Percentiles rank a stretch among this genome's conserved stretches.
Conservation (phyloP, 2,888 invertebrate genomes). For the Rhaphigaster nebulosa region DNA sequence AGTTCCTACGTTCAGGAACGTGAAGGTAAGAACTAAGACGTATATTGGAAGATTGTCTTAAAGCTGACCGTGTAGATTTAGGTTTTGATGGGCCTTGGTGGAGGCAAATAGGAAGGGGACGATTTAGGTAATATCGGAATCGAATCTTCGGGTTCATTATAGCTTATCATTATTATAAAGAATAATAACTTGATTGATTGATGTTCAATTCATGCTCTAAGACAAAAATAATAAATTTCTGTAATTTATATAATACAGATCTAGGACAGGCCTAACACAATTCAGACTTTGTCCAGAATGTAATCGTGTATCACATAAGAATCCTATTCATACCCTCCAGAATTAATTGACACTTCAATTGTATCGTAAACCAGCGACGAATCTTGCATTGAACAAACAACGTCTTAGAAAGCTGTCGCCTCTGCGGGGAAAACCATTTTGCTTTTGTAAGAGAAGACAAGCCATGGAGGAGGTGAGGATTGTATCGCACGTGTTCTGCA, state of each 20-base stretch:
- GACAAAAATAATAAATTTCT: too few species aligned
- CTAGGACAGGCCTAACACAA: not conserved
- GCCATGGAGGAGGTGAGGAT: not conserved
- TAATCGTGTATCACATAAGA: not conserved
- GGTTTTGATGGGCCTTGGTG: too few species aligned
- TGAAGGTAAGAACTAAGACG: too few species aligned
- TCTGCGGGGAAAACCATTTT: not conserved
- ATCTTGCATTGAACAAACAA: not conserved
- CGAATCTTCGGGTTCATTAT: too few species aligned
- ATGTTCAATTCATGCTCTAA: too few species aligned
- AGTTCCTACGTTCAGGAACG: too few species aligned
- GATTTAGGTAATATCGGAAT: too few species aligned
- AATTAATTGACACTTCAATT: not conserved
- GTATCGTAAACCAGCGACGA: not conserved
- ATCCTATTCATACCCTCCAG: not conserved
- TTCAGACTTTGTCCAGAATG: not conserved
- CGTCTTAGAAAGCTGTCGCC: not conserved
- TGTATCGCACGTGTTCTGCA: slow-evolving; percentile 23
- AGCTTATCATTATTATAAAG: too few species aligned
- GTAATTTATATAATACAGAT: not conserved
- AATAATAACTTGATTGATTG: too few species aligned
- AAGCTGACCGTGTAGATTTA: too few species aligned
- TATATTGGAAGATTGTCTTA: too few species aligned
- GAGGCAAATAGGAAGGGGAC: too few species aligned
- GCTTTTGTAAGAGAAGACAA: not conserved